These are phyloP conservation scores for Diabrotica virgifera DNA, from an alignment of 1,140 invertebrate species.

Conservation along the genomic window DNA sequence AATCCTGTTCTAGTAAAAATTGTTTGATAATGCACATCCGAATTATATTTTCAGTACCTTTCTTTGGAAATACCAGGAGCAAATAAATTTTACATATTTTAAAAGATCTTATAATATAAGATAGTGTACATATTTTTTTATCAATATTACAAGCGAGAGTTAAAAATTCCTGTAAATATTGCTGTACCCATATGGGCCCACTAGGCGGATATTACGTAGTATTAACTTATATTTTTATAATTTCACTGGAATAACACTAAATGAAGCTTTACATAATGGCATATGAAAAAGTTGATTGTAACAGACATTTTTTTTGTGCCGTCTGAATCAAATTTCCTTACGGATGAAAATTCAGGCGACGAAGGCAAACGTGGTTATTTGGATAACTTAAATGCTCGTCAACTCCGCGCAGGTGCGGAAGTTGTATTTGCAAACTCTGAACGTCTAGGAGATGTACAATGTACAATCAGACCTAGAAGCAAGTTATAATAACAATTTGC, in stretches of 20 bases:
- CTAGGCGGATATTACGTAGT: too few species aligned
- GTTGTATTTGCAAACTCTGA: slow-evolving; percentile 1
- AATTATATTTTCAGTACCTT: too few species aligned
- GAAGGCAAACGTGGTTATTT: slow-evolving; percentile 10
- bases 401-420: slow-evolving; percentile 8
- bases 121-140: too few species aligned
- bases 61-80: too few species aligned
- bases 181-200: too few species aligned
- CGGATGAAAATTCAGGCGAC: too few species aligned
- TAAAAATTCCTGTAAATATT: slow-evolving; percentile 5
- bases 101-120: too few species aligned
- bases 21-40: too few species aligned
- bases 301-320: slow-evolving; percentile 9
- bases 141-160: not conserved
- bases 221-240: slow-evolving; percentile 6
- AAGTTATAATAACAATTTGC: slow-evolving; percentile 6
- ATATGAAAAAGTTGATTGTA: slow-evolving; percentile 7
- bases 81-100: too few species aligned
- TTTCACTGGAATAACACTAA: too few species aligned
- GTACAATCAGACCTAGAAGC: slow-evolving; percentile 1
- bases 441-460: slow-evolving; percentile 3
- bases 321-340: slow-evolving; percentile 8
- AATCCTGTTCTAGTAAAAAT: too few species aligned
- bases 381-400: slow-evolving; percentile 8
- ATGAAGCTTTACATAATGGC: slow-evolving; percentile 3